Evolutionary conservation across 2,113 vertebrate genomes (phyloP), one percentile per base, ranked within the genome.

Genomic region (Hippolais icterina): DNA sequence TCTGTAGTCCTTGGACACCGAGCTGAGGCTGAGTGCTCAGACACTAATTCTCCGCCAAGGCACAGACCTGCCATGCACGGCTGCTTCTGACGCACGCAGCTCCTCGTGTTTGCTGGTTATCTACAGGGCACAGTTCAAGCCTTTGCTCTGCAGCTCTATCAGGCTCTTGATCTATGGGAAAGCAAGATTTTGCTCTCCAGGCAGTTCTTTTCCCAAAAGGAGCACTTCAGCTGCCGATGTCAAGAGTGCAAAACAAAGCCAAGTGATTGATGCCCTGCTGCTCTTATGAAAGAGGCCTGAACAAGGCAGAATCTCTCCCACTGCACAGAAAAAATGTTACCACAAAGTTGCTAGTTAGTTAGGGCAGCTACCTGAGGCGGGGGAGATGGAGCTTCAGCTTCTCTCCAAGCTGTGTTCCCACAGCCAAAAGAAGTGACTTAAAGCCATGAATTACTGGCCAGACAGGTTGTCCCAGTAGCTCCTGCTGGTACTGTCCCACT

Each of bases 101-200:
- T 78, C 78, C 77, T 44, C 14, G 5, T 1, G 1, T 20, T 19
- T 44, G 49, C 9, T 76, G 50, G 24, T 90, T 92, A 94, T 86
- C 82, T 85, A 9, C 75, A 65, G 87, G 71, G 92, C 85, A 92
- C 82, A 44, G 94, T 54, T 95, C 79, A 94, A 93, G 85, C 39
- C 59, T 91, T 54, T 66, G 54, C 83, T 90, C 94, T 83, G 54
- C 66, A 88, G 88, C 59, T 86, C 85, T 86, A 49, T 83, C 79
- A 80, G 68, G 28, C 63, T 89, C 94, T 82, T 61, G n/a, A 91
- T 87, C 90, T 93, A 31, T 0, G 24, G 50, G 14, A 93, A 92
- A 93, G 88, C 35, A 83, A 77, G 71, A 53, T 79, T 92, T 53
- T 50, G 60, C 72, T 59, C 88, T 83, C 88, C 68, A 33, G 0